Percentiles rank a stretch among this genome's conserved stretches.
These are phyloP conservation scores for Bradynema listronoti DNA, from an alignment of 1,140 invertebrate species.

Conservation along the genomic window DNA sequence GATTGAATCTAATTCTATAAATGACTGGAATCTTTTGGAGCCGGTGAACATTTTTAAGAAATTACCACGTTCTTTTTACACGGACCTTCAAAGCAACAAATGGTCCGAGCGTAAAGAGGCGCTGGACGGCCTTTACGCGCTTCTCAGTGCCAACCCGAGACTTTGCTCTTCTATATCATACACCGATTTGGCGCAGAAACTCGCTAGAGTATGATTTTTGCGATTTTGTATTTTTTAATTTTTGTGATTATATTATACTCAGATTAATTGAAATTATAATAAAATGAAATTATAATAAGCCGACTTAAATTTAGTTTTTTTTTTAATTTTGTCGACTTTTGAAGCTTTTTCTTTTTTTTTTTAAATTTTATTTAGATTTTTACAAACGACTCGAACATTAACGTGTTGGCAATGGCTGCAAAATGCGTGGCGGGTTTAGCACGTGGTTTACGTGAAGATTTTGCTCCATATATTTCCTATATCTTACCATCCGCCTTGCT, in stretches of 20 bases:
- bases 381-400: conserved; percentile 86
- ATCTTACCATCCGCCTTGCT: conserved; percentile 74
- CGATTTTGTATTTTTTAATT: too few relatives aligned
- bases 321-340: too few relatives aligned
- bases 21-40: conserved; percentile 79
- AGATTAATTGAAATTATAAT: neutral
- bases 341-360: too few relatives aligned
- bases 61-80: conserved; percentile 88
- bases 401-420: conserved; percentile 77
- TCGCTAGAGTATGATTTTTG: conserved; percentile 71
- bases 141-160: conserved; percentile 68
- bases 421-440: conserved; percentile 78
- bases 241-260: neutral
- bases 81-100: conserved; percentile 84
- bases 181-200: conserved; percentile 72
- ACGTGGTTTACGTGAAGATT: conserved; percentile 78
- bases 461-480: conserved; percentile 70
- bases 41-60: conserved; percentile 85
- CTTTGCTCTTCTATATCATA: conserved; percentile 61
- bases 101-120: conserved; percentile 92
- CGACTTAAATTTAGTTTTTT: neutral
- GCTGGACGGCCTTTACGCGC: conserved; percentile 71
- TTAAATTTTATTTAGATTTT: conserved; percentile 28
- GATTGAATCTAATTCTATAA: too few relatives aligned
- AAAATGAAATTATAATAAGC: neutral